Conservation (phyloP, 92 coral and sea anemone genomes). For the Porites rus region DNA sequence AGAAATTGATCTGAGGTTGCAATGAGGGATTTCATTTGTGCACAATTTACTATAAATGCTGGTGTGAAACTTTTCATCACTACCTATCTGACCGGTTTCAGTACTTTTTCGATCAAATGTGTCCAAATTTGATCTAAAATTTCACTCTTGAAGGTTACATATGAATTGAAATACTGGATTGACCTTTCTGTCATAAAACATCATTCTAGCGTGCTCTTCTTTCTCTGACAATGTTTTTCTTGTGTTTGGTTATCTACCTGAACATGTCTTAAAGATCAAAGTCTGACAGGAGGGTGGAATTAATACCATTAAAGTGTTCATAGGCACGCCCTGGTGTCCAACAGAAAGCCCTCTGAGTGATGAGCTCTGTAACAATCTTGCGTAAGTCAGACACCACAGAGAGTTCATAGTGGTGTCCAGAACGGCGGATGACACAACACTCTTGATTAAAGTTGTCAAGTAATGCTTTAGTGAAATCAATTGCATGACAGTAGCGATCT, state of each 20-base stretch:
- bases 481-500: conserved; percentile 76
- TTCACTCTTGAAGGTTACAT: conserved; percentile 21
- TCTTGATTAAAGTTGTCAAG: conserved; percentile 72
- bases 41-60: conserved; percentile 19
- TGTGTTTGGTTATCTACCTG: conserved; percentile 67
- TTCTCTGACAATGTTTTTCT: conserved; percentile 62
- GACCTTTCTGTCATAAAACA: conserved; percentile 20
- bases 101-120: conserved; percentile 6
- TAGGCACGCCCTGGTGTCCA: conserved; percentile 76
- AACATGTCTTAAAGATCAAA: conserved; percentile 72
- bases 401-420: conserved; percentile 53
- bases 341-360: conserved; percentile 63
- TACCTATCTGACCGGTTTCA: background rate
- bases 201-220: conserved; percentile 61
- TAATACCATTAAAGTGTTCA: conserved; percentile 55
- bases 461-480: conserved; percentile 65
- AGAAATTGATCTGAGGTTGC: conserved; percentile 25
- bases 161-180: conserved; percentile 30
- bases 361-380: conserved; percentile 70
- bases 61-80: conserved; percentile 17
- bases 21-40: conserved; percentile 28
- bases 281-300: conserved; percentile 63
- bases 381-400: conserved; percentile 51
- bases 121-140: background rate
- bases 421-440: conserved; percentile 44